Conservation (phyloP, 37 sponge, comb jelly and placozoan genomes). For the Haliclona indistincta region DNA sequence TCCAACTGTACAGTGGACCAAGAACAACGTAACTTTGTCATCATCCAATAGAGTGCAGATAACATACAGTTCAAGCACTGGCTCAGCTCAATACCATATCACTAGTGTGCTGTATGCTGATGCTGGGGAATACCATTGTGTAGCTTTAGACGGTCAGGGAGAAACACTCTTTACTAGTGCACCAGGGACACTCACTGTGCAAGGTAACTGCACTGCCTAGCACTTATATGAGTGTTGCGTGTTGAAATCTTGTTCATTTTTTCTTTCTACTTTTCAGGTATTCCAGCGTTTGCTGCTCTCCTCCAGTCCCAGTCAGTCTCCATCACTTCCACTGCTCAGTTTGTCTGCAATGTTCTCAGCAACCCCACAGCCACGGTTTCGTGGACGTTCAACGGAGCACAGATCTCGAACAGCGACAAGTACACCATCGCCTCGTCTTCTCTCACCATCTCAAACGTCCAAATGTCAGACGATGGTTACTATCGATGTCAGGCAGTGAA, state of each 20-base stretch:
- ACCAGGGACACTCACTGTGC: slow-evolving; percentile 36
- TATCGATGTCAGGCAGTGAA: slow-evolving; percentile 51
- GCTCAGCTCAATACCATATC: slow-evolving; percentile 19
- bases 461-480: slow-evolving; percentile 42
- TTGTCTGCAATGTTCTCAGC: slow-evolving; percentile 39
- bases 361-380: slow-evolving; percentile 45
- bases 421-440: background rate
- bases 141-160: slow-evolving; percentile 10
- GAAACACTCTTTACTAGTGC: slow-evolving; percentile 14
- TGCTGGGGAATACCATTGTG: slow-evolving; percentile 50
- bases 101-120: slow-evolving; percentile 28
- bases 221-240: background rate
- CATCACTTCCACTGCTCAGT: slow-evolving; percentile 20
- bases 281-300: slow-evolving; percentile 27
- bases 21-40: background rate
- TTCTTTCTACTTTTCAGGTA: slow-evolving; percentile 25
- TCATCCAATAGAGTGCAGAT: background rate
- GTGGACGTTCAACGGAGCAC: slow-evolving; percentile 18
- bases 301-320: slow-evolving; percentile 10
- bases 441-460: slow-evolving; percentile 46
- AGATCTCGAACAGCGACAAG: slow-evolving; percentile 1
- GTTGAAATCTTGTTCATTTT: background rate
- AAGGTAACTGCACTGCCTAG: slow-evolving; percentile 12
- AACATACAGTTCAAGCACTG: slow-evolving; percentile 21
- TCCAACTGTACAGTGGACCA: slow-evolving; percentile 14